Conservation (phyloP, 2,888 invertebrate species). For the Ennomos quercinarius region DNA sequence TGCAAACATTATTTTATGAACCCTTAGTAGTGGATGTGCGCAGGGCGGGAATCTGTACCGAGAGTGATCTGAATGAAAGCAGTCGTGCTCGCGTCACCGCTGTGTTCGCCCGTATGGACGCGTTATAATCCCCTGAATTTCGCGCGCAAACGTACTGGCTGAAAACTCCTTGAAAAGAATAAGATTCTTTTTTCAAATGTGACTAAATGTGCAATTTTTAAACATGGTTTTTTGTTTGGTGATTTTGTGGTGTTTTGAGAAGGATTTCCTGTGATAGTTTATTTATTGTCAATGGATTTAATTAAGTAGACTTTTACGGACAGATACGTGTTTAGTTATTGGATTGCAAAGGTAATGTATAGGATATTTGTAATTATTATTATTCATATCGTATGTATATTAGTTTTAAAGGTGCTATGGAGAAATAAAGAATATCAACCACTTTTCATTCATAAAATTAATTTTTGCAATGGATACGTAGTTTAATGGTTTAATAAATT, state of each 20-base stretch:
- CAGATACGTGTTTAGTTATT: conserved; percentile 14
- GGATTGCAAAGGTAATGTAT: conserved; percentile 22
- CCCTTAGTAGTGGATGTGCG: conserved; percentile 34
- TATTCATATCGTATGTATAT: not conserved
- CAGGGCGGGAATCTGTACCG: conserved; percentile 39
- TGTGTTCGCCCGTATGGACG: conserved; percentile 25
- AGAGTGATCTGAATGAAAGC: conserved; percentile 36
- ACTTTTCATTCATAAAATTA: no score
- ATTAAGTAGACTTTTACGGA: conserved; percentile 10
- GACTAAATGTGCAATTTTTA: conserved; percentile 17
- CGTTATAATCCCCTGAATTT: conserved; percentile 19
- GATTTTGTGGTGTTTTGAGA: conserved; percentile 18
- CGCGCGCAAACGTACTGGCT: conserved; percentile 23
- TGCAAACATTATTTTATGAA: conserved; percentile 7
- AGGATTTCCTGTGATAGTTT: conserved; percentile 7
- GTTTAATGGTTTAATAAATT: no score
- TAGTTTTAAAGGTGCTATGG: not conserved
- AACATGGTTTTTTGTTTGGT: conserved; percentile 17
- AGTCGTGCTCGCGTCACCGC: conserved; percentile 36
- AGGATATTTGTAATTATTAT: not conserved
- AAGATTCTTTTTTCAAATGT: conserved; percentile 21
- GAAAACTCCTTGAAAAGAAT: conserved; percentile 20
- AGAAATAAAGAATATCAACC: no score
- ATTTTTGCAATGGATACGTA: no score
- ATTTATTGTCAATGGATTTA: conserved; percentile 19